A percentile compares a stretch with the other conserved stretches of the same genome.
These are phyloP conservation scores for Oreochromis spilurus DNA, from an alignment of 2,113 vertebrate genomes.

Conservation along the genomic window DNA sequence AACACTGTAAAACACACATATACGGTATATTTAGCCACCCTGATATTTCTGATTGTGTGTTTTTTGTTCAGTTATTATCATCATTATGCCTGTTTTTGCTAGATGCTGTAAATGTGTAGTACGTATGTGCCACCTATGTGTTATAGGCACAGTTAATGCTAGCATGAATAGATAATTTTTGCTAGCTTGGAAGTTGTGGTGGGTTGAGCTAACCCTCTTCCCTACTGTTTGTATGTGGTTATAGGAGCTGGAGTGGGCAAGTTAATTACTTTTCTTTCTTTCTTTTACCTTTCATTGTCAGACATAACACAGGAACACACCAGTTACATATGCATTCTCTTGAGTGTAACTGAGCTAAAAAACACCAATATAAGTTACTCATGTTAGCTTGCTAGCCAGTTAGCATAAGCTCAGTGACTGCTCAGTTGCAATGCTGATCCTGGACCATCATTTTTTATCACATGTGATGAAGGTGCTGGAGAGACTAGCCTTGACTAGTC, in stretches of 20 bases:
- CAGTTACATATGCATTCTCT: neutral
- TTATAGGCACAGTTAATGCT: neutral
- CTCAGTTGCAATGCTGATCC: neutral
- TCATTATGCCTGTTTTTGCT: neutral
- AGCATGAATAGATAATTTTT: neutral
- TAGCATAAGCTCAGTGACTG: neutral
- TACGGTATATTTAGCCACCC: neutral
- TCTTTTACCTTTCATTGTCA: neutral
- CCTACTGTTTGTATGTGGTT: neutral
- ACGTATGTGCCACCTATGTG: fast-evolving
- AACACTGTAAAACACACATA: neutral
- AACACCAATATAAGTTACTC: neutral
- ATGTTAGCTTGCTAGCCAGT: neutral
- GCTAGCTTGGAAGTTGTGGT: neutral
- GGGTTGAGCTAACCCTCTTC: neutral
- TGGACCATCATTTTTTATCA: neutral
- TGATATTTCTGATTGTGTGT: neutral
- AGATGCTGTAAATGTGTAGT: neutral
- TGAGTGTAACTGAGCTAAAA: neutral
- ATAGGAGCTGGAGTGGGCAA: neutral
- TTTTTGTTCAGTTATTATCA: neutral
- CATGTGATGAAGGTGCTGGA: neutral
- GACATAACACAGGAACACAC: neutral
- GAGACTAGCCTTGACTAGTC: neutral
- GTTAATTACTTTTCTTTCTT: neutral